A percentile compares a stretch with the other conserved stretches of the same genome.
Conservation (phyloP, 2,797 vertebrate species). For the Todus mexicanus region DNA sequence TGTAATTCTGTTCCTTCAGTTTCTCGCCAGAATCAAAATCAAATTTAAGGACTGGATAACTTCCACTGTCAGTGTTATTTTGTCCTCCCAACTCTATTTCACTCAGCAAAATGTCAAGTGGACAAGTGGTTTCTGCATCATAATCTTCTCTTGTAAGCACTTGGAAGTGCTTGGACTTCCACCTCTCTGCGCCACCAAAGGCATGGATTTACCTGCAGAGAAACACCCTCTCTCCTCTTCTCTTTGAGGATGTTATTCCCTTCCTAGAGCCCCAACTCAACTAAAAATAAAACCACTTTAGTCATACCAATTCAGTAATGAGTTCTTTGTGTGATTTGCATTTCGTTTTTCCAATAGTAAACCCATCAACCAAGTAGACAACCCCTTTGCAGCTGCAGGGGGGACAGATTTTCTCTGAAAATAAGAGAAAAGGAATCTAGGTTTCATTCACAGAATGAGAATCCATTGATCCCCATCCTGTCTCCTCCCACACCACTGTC, state of each 20-base stretch:
- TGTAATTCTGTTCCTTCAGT: not conserved
- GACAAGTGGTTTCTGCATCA: slow-evolving; percentile 7
- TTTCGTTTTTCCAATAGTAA: not conserved
- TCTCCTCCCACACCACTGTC: not conserved
- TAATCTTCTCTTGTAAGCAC: slow-evolving; percentile 10
- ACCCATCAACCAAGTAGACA: not conserved
- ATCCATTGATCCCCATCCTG: not conserved
- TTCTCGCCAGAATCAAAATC: not conserved
- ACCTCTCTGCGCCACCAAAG: not conserved
- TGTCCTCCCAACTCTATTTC: not conserved
- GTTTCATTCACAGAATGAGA: not conserved
- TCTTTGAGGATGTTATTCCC: not conserved
- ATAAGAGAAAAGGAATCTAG: not conserved
- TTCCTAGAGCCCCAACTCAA: not conserved
- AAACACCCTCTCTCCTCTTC: not conserved
- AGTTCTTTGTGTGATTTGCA: not conserved
- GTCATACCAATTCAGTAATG: no score
- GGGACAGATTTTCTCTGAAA: not conserved
- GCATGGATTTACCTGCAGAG: not conserved
- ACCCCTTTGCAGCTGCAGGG: not conserved
- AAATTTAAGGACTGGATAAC: not conserved
- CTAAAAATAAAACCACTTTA: no score
- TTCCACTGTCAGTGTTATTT: not conserved
- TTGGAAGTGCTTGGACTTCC: not conserved
- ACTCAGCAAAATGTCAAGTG: slow-evolving; percentile 7